Conservation (phyloP, 1,140 invertebrate species). For the Phocides pigmalion region DNA sequence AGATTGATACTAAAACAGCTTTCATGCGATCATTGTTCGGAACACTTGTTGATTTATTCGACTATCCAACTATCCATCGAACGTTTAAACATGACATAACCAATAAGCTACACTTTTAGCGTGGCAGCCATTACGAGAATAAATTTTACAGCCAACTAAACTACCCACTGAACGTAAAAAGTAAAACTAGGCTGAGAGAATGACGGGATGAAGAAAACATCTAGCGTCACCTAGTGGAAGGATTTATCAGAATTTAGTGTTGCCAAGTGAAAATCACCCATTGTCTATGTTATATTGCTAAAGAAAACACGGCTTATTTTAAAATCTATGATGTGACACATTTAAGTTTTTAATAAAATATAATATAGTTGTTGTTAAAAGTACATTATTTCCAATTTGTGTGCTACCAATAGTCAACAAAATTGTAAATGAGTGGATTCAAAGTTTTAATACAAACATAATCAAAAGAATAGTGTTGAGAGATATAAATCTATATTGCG, state of each 20-base stretch:
- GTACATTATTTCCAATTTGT: too few species aligned
- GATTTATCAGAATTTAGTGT: constrained; percentile 36
- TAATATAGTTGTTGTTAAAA: too few species aligned
- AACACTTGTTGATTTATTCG: constrained; percentile 64
- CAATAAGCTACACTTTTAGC: constrained; percentile 76
- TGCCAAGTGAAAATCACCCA: constrained; percentile 38
- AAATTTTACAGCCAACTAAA: constrained; percentile 73
- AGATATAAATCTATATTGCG: too few species aligned
- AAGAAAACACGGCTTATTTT: constrained; percentile 4
- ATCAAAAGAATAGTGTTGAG: too few species aligned
- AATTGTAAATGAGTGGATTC: too few species aligned
- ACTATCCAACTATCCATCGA: constrained; percentile 53
- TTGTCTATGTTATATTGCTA: constrained; percentile 36
- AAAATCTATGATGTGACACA: not conserved
- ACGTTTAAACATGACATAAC: constrained; percentile 77
- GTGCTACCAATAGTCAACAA: too few species aligned
- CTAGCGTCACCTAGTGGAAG: constrained; percentile 66
- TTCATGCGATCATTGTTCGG: constrained; percentile 70
- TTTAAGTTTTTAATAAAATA: too few species aligned
- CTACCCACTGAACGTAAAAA: constrained; percentile 70
- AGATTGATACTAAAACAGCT: constrained; percentile 67
- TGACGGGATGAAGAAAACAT: constrained; percentile 71
- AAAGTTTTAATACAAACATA: too few species aligned
- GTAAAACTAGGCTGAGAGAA: constrained; percentile 73
- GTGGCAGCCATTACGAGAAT: constrained; percentile 82